Conservation (phyloP, 2,888 invertebrate genomes). For the Melinaea marsaeus region DNA sequence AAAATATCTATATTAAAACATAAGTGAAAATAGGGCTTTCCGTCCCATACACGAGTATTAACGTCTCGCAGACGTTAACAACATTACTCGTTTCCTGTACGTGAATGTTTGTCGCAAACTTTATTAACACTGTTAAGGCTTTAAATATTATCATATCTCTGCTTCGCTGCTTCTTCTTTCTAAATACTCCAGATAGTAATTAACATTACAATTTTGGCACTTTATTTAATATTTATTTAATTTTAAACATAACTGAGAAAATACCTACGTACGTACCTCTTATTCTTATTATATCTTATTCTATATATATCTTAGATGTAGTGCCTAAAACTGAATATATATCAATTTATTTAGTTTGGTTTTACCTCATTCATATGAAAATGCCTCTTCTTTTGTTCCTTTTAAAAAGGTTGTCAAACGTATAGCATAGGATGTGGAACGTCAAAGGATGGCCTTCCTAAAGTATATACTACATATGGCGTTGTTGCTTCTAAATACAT, state of each 20-base stretch:
- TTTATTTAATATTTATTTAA: neutral
- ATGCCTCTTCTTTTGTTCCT: too few relatives aligned
- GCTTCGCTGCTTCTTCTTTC: conserved; percentile 2
- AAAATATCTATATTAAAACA: too few relatives aligned
- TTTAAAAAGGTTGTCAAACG: too few relatives aligned
- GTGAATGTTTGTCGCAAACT: conserved; percentile 4
- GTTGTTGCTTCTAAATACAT: too few relatives aligned
- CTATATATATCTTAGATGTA: too few relatives aligned
- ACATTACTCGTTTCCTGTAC: conserved; percentile 5
- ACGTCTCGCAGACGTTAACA: neutral
- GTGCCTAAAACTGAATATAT: too few relatives aligned
- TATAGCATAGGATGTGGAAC: too few relatives aligned
- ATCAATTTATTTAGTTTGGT: too few relatives aligned
- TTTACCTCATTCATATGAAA: too few relatives aligned
- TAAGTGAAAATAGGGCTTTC: neutral
- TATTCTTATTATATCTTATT: neutral
- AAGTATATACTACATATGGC: too few relatives aligned
- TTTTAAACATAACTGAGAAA: neutral
- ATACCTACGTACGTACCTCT: neutral
- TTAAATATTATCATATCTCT: neutral
- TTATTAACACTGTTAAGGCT: conserved; percentile 2
- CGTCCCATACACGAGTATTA: neutral
- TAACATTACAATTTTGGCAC: neutral
- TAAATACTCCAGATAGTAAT: neutral
- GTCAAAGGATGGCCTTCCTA: too few relatives aligned